Base-by-base conservation (phyloP, 1,140 invertebrate species). In the Anoplophora glabripennis region DNA sequence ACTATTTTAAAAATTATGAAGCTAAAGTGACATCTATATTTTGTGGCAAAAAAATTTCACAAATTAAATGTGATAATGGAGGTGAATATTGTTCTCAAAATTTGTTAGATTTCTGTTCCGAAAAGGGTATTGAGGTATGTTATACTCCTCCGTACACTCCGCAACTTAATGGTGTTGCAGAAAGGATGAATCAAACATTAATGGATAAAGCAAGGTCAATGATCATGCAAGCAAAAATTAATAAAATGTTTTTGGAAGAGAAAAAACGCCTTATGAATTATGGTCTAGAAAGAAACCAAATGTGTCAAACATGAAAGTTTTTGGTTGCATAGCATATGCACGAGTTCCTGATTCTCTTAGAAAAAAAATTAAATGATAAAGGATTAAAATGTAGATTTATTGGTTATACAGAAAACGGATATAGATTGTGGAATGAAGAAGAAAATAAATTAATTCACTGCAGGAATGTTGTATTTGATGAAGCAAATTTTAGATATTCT, bases 151-250 rank as follows among this genome's bases (percentile, higher is more conserved):
- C 76, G 37, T 73, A 77, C 52, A 78, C 75, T 11, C 78, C 79
- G 53, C 73, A 83, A 57, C 64, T 74, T 58, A 82, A 82, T 74
- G 77, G 79, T 59, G 72, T 78, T 0, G 66, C 77, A n/a, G 79
- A 82, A 61, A 65, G 78, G 42, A 75, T 78, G 64, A 76, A 76
- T 56, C 61, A 71, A 40, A 77, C 76, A 14, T 65, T 80, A 35
- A 75, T 69, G 7, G 73, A 78, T 66, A 77, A 72, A 56, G 71
- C 74, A 47, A 66, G 73, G 45, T 38, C 71, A 17, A 73, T 78
- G 68, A 46, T 81, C 55, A 58, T 38, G n/a, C 67, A 66, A n/a
- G 18, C 37, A 10, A 37, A 47, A 28, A 47, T 48, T 12, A 18
- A 45, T 11, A 54, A 64, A 53, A 45, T 17, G 10, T 64, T 63